Evolutionary conservation across 2,888 invertebrate species (phyloP), one percentile per base, ranked within the genome.

Genomic region (Homarus gammarus): DNA sequence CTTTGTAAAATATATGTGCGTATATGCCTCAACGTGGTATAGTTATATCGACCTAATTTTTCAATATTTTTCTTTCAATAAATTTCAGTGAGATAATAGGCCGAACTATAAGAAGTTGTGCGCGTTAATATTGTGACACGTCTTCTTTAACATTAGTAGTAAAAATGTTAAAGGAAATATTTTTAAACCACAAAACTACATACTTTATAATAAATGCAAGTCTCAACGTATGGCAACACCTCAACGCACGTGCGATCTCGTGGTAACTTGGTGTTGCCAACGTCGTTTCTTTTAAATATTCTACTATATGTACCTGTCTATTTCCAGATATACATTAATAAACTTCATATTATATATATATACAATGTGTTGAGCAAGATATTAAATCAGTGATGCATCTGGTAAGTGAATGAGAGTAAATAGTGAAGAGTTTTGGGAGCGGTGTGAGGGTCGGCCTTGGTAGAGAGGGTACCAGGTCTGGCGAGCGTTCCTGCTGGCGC

Each of bases 161-260:
- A 44, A 36, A n/a, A 40, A 36, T 44, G 36, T 15, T n/a, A 12
- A 44, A 44, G 3, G 22, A 15, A 22, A 0, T 8, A 8, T 8
- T 64, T 27, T 64, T 2, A 27, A 6, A 22, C 27, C 27, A n/a
- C 15, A 33, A 5, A 36, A 70, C 31, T 33, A 36, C 31, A 31
- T 70, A 18, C 27, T 73, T 84, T 38, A 12, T 36, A 18, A 36
- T 61, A 84, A 73, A 84, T 73, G 36, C 18, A 73, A 36, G 33
- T 31, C 73, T 2, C 56, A 1, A n/a, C 73, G 22, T 49, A 51
- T 61, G 81, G 87, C 87, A 87, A 87, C 87, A 87, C 73, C 33
- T 68, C 70, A 87, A 87, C 87, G 87, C 87, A 87, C 87, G 87
- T 87, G 87, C 87, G 87, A 79, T 79, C 87, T 87, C 87, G 87